Evolutionary conservation across 2,888 invertebrate genomes (phyloP).

Genomic region (Tolmerus cingulatus): DNA sequence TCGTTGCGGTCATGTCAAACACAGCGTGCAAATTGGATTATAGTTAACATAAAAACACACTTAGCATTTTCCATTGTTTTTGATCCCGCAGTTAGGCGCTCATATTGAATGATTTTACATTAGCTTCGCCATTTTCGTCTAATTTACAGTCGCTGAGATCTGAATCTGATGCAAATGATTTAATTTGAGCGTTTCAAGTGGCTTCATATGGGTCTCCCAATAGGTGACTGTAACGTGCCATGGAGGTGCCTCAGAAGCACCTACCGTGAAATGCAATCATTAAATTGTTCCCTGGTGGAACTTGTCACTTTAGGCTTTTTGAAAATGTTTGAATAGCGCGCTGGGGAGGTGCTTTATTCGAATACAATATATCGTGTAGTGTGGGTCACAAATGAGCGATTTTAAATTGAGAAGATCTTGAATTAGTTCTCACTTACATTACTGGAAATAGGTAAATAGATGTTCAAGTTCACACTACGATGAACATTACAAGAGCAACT

Average conservation of each 20-base stretch:
- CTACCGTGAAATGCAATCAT: conserved; percentile 11
- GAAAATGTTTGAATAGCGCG: neutral
- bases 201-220: neutral
- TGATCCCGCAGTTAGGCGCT: conserved; percentile 4
- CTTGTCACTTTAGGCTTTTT: conserved; percentile 9
- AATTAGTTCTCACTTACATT: neutral
- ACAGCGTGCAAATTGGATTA: conserved; percentile 14
- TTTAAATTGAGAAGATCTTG: neutral
- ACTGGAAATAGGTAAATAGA: neutral
- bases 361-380: neutral
- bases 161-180: conserved; percentile 24
- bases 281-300: conserved; percentile 12
- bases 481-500: neutral
- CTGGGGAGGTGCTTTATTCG: neutral
- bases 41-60: conserved; percentile 23
- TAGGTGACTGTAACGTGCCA: neutral
- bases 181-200: conserved; percentile 25
- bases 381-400: conserved; percentile 4
- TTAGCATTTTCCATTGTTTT: conserved; percentile 22
- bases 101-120: conserved; percentile 14
- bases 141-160: conserved; percentile 21
- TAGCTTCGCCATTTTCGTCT: conserved; percentile 19
- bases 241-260: neutral
- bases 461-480: neutral
- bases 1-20: neutral